Evolutionary conservation across 2,888 invertebrate genomes (phyloP).

Genomic region (Caenorhabditis sp.): DNA sequence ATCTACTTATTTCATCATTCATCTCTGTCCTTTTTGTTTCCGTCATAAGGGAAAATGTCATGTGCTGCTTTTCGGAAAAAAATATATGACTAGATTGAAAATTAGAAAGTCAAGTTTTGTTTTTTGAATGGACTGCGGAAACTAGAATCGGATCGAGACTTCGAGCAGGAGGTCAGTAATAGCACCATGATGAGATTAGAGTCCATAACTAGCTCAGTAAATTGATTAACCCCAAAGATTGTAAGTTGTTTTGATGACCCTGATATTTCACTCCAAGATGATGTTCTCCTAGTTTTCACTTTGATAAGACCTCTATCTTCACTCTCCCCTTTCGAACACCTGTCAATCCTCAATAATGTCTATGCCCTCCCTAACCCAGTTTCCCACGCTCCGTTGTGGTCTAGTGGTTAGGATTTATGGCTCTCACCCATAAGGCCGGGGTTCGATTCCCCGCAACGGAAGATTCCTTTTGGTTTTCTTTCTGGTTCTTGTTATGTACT

Average conservation of each 20-base stretch:
- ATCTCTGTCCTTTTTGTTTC: constrained; percentile 15
- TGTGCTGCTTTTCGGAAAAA: constrained; percentile 3
- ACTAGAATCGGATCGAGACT: too few species aligned
- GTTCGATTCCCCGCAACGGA: constrained; percentile 71
- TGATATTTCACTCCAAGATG: too few species aligned
- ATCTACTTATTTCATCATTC: constrained; percentile 52
- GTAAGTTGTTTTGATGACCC: too few species aligned
- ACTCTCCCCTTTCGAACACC: neutral
- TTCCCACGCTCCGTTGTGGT: constrained; percentile 60
- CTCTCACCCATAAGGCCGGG: constrained; percentile 74
- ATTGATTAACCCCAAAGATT: too few species aligned
- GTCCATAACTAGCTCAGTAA: too few species aligned
- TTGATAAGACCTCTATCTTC: too few species aligned
- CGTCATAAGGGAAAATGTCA: constrained; percentile 7
- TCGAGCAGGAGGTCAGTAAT: too few species aligned
- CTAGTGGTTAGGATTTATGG: constrained; percentile 75
- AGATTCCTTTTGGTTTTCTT: constrained; percentile 21
- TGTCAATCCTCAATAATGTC: neutral
- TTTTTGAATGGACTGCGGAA: too few species aligned
- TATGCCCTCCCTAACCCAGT: neutral
- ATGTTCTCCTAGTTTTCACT: too few species aligned
- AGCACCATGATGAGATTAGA: too few species aligned
- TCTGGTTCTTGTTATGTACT: too few species aligned
- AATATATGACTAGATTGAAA: neutral
- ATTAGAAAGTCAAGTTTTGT: neutral